These are phyloP conservation scores for Nesidiocoris tenuis DNA, from an alignment of 2,888 invertebrate species.

Conservation along the genomic window DNA sequence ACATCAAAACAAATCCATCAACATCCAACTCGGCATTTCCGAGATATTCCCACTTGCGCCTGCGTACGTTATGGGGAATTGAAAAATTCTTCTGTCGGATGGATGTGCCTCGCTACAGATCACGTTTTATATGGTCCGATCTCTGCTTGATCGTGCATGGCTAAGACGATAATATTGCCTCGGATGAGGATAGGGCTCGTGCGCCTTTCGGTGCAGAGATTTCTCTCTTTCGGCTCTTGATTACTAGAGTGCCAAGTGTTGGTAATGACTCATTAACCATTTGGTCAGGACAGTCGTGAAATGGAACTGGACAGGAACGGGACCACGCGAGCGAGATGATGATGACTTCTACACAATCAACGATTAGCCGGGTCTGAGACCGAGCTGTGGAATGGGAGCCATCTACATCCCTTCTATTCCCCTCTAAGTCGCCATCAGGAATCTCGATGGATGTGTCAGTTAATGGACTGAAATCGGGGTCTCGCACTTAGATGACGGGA, in stretches of 20 bases:
- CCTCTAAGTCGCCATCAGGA: no score
- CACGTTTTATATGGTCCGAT: constrained; percentile 33
- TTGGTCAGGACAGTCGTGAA: neutral
- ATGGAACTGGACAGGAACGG: constrained; percentile 17
- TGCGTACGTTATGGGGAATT: no score
- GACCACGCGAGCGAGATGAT: constrained; percentile 21
- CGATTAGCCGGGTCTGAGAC: constrained; percentile 13
- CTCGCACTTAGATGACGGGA: no score
- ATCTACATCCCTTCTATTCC: neutral
- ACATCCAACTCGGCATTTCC: no score
- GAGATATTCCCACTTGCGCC: no score
- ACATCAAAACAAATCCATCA: no score
- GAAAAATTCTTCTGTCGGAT: neutral
- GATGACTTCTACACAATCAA: constrained; percentile 38
- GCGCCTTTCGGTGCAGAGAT: neutral
- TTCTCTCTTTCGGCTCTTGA: constrained; percentile 8
- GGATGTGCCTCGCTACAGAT: constrained; percentile 26
- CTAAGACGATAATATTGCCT: constrained; percentile 34
- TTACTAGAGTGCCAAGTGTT: constrained; percentile 24
- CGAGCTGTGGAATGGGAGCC: neutral
- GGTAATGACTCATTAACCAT: constrained; percentile 37
- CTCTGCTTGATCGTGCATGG: constrained; percentile 38
- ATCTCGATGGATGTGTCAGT: no score
- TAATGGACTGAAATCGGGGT: no score
- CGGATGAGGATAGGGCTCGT: constrained; percentile 38